phyloP scores from a whole-genome alignment of 1,140 invertebrate genomes.

The Aphidius ervi region DNA sequence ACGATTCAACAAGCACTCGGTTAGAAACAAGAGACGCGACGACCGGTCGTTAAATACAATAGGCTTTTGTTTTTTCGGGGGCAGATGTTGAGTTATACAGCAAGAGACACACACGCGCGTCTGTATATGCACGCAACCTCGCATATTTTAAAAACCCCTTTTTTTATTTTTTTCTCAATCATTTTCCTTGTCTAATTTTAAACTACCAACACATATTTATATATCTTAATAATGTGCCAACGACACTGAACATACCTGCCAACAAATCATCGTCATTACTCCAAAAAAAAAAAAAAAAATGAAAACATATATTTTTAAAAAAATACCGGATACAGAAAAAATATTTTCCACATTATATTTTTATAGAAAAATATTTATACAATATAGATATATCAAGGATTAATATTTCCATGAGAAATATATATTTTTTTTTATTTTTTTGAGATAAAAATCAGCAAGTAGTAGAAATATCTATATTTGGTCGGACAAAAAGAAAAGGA shows the following conservation, averaged over 20 bases:
- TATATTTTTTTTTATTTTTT: neutral
- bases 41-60: conserved; percentile 55
- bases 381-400: conserved; percentile 7
- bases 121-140: neutral
- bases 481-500: too few species aligned
- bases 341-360: neutral
- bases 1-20: conserved; percentile 54
- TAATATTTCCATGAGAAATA: conserved; percentile 1
- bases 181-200: too few species aligned
- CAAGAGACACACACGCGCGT: conserved; percentile 20
- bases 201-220: too few species aligned
- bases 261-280: neutral
- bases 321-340: too few species aligned
- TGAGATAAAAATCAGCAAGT: conserved; percentile 7
- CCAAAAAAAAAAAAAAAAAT: too few species aligned
- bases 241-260: neutral
- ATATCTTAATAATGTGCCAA: too few species aligned
- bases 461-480: too few species aligned
- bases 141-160: too few species aligned
- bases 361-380: neutral
- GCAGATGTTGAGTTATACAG: conserved; percentile 51
- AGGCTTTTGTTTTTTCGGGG: conserved; percentile 56
- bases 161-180: too few species aligned
- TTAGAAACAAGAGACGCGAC: conserved; percentile 55
- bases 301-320: too few species aligned